phyloP scores from a whole-genome alignment of 2,888 invertebrate genomes.

The Gastrophysa polygoni region DNA sequence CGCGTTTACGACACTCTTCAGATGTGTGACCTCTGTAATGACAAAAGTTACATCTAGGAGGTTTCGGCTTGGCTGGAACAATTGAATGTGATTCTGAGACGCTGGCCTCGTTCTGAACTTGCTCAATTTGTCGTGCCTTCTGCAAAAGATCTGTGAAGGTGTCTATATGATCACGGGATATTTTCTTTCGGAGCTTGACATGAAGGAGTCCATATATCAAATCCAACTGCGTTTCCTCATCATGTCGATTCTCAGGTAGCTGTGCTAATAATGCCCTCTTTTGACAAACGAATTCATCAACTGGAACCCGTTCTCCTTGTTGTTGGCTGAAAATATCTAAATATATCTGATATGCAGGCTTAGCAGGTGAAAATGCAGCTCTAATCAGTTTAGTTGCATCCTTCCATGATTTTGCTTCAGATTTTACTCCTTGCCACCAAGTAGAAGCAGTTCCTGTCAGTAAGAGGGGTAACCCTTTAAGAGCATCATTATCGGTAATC shows the following conservation, averaged over 20 bases:
- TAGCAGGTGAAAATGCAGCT: slow-evolving; percentile 28
- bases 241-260: slow-evolving; percentile 25
- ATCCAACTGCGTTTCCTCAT: slow-evolving; percentile 35
- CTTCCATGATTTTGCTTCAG: slow-evolving; percentile 23
- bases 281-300: slow-evolving; percentile 27
- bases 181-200: not conserved
- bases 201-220: slow-evolving; percentile 30
- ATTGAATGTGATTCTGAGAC: not conserved
- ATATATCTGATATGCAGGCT: slow-evolving; percentile 33
- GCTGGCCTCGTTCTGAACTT: not conserved
- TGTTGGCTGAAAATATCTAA: slow-evolving; percentile 23
- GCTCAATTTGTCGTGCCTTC: slow-evolving; percentile 12
- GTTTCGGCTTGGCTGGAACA: not conserved
- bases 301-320: slow-evolving; percentile 21
- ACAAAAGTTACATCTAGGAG: slow-evolving; percentile 12
- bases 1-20: slow-evolving; percentile 10
- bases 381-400: slow-evolving; percentile 24
- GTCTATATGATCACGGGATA: slow-evolving; percentile 3
- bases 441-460: slow-evolving; percentile 21
- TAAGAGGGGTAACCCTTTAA: slow-evolving; percentile 29
- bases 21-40: slow-evolving; percentile 8
- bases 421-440: slow-evolving; percentile 31
- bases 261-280: slow-evolving; percentile 32
- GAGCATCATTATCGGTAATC: slow-evolving; percentile 29
- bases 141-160: slow-evolving; percentile 12